These are phyloP conservation scores for Macquaria australasica DNA, from an alignment of 2,113 vertebrate genomes.

Conservation along the genomic window DNA sequence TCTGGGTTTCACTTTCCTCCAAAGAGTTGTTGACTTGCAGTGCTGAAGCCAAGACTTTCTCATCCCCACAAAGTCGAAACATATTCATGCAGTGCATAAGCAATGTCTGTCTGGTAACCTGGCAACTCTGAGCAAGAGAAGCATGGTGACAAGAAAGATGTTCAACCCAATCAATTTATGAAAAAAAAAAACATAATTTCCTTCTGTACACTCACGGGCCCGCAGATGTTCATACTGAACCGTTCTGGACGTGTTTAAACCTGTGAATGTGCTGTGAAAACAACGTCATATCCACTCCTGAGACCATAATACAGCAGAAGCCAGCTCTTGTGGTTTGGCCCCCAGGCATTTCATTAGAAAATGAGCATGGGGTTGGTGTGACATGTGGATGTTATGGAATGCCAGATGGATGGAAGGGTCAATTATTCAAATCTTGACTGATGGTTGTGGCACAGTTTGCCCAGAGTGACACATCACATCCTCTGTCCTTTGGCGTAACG, in stretches of 20 bases:
- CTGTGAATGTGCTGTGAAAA: constrained; percentile 3
- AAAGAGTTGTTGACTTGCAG: constrained; percentile 12
- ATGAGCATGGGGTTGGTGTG: constrained; percentile 9
- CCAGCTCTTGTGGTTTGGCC: constrained; percentile 21
- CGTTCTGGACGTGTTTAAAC: constrained; percentile 24
- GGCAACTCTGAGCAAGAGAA: constrained; percentile 59
- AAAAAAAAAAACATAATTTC: constrained; percentile 25
- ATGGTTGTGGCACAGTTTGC: constrained; percentile 7
- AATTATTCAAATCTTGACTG: constrained; percentile 47
- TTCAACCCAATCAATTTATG: constrained; percentile 56
- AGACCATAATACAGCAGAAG: constrained; percentile 20
- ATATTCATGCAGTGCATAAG: constrained; percentile 25
- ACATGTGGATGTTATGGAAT: constrained; percentile 20
- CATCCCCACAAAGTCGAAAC: constrained; percentile 19
- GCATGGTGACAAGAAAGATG: constrained; percentile 20
- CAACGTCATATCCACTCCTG: not conserved
- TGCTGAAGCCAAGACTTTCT: not conserved
- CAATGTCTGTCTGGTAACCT: constrained; percentile 53
- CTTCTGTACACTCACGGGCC: constrained; percentile 25
- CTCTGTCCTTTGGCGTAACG: not conserved
- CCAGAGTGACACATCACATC: not conserved
- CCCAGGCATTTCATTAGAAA: constrained; percentile 38
- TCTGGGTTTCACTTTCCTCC: constrained; percentile 6
- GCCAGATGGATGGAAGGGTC: constrained; percentile 42
- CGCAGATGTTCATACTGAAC: constrained; percentile 35